Base-by-base conservation (phyloP, 2,113 vertebrate species). In the Thunnus maccoyii region DNA sequence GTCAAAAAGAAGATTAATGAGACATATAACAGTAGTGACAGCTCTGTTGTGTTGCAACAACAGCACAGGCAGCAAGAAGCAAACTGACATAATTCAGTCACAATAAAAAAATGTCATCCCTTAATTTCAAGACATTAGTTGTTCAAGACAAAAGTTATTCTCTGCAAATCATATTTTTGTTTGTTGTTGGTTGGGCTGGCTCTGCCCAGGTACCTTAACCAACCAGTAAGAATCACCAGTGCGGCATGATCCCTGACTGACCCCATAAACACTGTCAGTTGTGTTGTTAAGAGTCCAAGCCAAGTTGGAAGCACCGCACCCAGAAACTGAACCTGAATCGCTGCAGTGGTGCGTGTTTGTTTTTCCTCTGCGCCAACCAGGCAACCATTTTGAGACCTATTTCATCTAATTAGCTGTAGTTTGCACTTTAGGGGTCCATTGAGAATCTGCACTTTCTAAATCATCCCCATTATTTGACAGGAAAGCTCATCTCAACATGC, bases 1-100 rank as follows among this genome's bases (percentile, higher is more conserved):
- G 68, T 73, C 51, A 62, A 51, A 41, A n/a, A 48, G 54, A 73
- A 63, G 48, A 74, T 56, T 56, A 66, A 70, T 81, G 81, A 66
- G 58, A 52, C 6, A 20, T 25, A 20, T 57, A 46, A 57, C 60
- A 30, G 22, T 3, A 18, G 20, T 52, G 69, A 78, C 70, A 71
- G 86, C 44, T 65, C 63, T 47, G 52, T 52, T 69, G 61, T 68
- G 60, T 18, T 73, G 62, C 32, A 30, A 44, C 52, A 64, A 41
- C 79, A 56, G 16, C 55, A 63, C 70, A 18, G 36, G 56, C 58
- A 51, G 36, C 17, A 20, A 62, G 44, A 64, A 5, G 32, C 36
- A 2, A 15, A 46, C 61, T 22, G 9, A 11, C 62, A 54, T 25
- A 30, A 12, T 27, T 46, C 55, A 57, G 18, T 78, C 14, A 41